These are phyloP conservation scores for Eudorcas thomsonii DNA, from an alignment of 2,113 vertebrate species.

Conservation along the genomic window DNA sequence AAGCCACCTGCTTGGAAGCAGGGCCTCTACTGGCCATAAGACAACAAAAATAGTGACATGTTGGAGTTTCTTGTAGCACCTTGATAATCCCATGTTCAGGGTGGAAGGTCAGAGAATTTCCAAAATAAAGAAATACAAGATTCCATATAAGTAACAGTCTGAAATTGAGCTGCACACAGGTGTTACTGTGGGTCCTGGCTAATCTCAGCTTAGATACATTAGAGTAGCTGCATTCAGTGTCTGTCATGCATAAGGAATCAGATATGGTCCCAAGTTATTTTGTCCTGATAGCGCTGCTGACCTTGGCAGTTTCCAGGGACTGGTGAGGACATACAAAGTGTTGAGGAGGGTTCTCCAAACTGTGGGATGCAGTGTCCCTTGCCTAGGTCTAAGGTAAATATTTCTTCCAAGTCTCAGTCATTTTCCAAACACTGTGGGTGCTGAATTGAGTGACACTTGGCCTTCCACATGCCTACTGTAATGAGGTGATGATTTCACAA, in stretches of 20 bases:
- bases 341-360: neutral
- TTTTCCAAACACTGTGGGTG: neutral
- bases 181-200: neutral
- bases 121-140: rapidly evolving
- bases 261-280: neutral
- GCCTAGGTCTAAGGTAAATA: neutral
- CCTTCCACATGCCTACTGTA: neutral
- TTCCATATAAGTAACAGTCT: neutral
- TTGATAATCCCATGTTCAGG: neutral
- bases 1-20: neutral
- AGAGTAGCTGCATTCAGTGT: rapidly evolving
- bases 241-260: neutral
- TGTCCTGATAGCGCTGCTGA: neutral
- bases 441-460: neutral
- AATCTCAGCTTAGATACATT: neutral
- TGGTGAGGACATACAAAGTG: neutral
- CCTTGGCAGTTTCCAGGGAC: neutral
- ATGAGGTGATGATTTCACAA: neutral
- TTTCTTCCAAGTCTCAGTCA: neutral
- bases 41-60: neutral
- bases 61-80: neutral
- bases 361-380: neutral
- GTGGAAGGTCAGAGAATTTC: neutral
- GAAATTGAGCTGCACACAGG: neutral
- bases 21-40: neutral